Conservation (phyloP, 2,888 invertebrate species). For the Melitaea athalia region DNA sequence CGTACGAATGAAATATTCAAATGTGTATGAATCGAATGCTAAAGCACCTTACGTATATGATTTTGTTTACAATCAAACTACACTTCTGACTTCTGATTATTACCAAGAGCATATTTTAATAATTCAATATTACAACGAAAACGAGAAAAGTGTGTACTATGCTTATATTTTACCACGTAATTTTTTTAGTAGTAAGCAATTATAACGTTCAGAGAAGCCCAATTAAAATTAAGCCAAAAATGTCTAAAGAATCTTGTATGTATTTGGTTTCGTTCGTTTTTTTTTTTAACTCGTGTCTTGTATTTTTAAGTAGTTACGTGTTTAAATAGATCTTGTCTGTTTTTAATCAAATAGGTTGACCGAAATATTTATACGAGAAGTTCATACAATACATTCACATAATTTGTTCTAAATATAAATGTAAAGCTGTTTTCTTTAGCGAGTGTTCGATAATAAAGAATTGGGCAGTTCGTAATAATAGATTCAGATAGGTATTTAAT, state of each 20-base stretch:
- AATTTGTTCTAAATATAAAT: no score
- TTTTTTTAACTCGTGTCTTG: no score
- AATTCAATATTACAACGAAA: not conserved
- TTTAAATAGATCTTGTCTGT: not conserved
- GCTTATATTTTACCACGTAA: not conserved
- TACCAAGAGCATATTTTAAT: slow-evolving; percentile 8
- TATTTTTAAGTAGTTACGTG: no score
- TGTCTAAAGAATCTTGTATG: no score
- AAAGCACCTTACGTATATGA: slow-evolving; percentile 27
- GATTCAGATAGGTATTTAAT: no score
- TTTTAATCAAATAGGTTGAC: not conserved
- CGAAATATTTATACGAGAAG: no score
- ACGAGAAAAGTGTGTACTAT: not conserved
- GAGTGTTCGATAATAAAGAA: no score
- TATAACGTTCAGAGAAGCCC: not conserved
- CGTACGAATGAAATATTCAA: slow-evolving; percentile 22
- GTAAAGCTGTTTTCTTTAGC: no score
- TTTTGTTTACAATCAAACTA: slow-evolving; percentile 3
- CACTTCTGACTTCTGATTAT: slow-evolving; percentile 1
- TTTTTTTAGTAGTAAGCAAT: not conserved
- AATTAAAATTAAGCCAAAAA: not conserved
- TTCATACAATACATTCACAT: no score
- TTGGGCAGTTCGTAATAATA: no score
- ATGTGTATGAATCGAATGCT: not conserved
- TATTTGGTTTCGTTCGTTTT: no score